Evolutionary conservation across 2,888 invertebrate species (phyloP).

Genomic region (Ormyrus thymus): DNA sequence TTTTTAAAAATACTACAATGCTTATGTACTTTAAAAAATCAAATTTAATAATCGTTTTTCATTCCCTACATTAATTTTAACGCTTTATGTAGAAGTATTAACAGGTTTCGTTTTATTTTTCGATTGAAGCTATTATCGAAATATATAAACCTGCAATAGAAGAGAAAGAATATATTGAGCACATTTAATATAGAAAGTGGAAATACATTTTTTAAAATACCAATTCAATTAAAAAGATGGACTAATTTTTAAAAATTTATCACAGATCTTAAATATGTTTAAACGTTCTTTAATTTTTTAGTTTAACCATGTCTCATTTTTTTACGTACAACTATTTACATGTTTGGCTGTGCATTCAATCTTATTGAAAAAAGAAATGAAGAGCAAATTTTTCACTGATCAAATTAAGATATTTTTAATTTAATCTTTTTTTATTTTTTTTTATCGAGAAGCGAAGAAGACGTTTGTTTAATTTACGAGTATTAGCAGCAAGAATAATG

Average conservation of each 20-base stretch:
- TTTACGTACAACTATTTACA: conserved; percentile 64
- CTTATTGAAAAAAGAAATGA: conserved; percentile 8
- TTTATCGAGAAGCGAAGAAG: conserved; percentile 29
- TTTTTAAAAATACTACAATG: neutral
- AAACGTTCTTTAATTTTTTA: conserved; percentile 57
- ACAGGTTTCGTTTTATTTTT: neutral
- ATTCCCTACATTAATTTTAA: too few relatives aligned
- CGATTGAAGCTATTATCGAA: neutral
- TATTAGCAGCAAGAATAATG: neutral
- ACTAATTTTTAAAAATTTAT: conserved; percentile 69
- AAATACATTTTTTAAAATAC: conserved; percentile 12
- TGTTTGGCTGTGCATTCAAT: conserved; percentile 11
- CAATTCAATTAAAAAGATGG: conserved; percentile 59
- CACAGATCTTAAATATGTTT: conserved; percentile 68
- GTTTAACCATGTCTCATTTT: conserved; percentile 45
- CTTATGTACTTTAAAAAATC: too few relatives aligned
- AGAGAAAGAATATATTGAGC: neutral
- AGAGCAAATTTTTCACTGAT: neutral
- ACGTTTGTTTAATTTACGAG: conserved; percentile 4
- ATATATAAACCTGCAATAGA: neutral
- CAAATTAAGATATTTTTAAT: neutral
- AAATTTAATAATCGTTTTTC: too few relatives aligned
- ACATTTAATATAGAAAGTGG: conserved; percentile 1
- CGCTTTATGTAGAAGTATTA: too few relatives aligned
- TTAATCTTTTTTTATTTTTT: conserved; percentile 1